These are phyloP conservation scores for Chaitophorus viminalis DNA, from an alignment of 2,888 invertebrate genomes.

Conservation along the genomic window DNA sequence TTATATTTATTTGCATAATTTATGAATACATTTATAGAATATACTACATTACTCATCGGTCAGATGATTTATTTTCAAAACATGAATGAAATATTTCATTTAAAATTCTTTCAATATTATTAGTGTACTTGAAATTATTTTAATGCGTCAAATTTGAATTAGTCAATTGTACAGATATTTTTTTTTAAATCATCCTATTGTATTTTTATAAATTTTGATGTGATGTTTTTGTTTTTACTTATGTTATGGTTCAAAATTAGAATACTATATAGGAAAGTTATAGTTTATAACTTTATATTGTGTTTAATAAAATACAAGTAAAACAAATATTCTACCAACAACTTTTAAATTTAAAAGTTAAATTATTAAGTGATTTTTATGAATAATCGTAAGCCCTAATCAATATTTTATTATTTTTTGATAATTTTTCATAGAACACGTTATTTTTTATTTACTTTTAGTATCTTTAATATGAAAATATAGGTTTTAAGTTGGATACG, in stretches of 20 bases:
- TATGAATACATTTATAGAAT: background rate
- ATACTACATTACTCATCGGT: background rate
- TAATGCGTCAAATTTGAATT: background rate
- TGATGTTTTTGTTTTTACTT: background rate
- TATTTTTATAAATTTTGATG: background rate
- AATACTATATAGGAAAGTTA: background rate
- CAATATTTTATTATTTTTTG: slow-evolving; percentile 2
- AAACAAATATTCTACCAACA: background rate
- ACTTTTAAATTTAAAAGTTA: background rate
- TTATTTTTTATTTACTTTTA: background rate
- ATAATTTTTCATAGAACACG: background rate
- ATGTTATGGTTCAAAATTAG: too few relatives aligned
- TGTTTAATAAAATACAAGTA: too few relatives aligned
- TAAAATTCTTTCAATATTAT: background rate
- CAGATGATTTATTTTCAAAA: background rate
- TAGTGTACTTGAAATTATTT: background rate
- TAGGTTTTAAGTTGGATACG: background rate
- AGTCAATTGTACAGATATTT: too few relatives aligned
- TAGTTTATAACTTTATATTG: too few relatives aligned
- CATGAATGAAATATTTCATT: background rate
- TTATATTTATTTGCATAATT: background rate
- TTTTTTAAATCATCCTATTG: too few relatives aligned
- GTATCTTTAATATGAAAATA: background rate
- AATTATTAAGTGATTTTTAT: background rate
- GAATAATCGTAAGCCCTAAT: background rate